Evolutionary conservation across 2,797 vertebrate genomes (phyloP).

Genomic region (Tangara arthus): DNA sequence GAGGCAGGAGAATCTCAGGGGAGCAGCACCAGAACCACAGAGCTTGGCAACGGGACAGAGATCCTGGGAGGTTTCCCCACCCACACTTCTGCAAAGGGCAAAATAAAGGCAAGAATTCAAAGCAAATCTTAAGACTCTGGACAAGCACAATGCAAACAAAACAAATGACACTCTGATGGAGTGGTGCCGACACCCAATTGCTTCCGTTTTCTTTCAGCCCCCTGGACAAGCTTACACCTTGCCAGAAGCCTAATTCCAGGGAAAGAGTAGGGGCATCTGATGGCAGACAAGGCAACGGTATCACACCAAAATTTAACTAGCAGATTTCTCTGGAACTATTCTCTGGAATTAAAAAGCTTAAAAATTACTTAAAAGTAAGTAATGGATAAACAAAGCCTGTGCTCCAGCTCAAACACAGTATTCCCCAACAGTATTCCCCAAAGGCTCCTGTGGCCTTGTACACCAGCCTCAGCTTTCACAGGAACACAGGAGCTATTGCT

Average conservation of each 20-base stretch:
- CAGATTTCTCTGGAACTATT: not conserved
- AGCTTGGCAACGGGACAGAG: not conserved
- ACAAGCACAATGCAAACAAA: not conserved
- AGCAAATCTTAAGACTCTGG: not conserved
- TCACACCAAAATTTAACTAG: not conserved
- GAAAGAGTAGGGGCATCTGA: not conserved
- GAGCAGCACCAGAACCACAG: not conserved
- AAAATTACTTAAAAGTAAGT: not conserved
- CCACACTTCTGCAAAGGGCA: not conserved
- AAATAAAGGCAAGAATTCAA: not conserved
- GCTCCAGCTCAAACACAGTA: not conserved
- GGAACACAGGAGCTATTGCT: not conserved
- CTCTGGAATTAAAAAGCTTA: not conserved
- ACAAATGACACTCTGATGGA: not conserved
- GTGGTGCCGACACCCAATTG: not conserved
- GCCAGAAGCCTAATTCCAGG: not conserved
- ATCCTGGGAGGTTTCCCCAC: not conserved
- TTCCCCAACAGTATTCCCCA: not conserved
- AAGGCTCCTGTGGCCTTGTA: not conserved
- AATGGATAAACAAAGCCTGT: not conserved
- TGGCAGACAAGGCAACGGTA: not conserved
- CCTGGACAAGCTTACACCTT: not conserved
- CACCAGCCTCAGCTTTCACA: not conserved
- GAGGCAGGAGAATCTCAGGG: not conserved
- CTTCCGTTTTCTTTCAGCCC: not conserved